Conservation (phyloP, 2,888 invertebrate genomes). For the Pandemis corylana region DNA sequence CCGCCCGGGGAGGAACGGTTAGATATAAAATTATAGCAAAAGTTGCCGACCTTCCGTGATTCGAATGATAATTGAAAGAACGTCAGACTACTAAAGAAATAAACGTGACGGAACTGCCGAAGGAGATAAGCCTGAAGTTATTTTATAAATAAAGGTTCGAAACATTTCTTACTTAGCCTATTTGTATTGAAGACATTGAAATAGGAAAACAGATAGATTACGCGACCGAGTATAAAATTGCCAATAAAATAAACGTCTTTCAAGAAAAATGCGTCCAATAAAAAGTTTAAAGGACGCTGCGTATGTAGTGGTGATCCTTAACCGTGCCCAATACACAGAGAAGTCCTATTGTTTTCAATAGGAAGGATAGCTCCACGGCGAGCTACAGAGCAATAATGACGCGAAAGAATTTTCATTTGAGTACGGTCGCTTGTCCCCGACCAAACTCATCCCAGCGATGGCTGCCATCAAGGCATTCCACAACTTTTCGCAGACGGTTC, state of each 20-base stretch:
- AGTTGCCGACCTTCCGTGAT: conserved; percentile 51
- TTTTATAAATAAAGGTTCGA: not conserved
- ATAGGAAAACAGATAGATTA: not conserved
- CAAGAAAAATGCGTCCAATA: conserved; percentile 29
- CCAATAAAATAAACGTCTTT: conserved; percentile 7
- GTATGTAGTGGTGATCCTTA: conserved; percentile 14
- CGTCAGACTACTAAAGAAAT: conserved; percentile 36
- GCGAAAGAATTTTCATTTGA: conserved; percentile 79
- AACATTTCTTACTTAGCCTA: not conserved
- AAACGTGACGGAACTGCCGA: conserved; percentile 32
- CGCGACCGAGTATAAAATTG: conserved; percentile 9
- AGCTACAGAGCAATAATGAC: conserved; percentile 72
- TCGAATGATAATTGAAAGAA: conserved; percentile 48
- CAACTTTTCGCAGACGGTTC: conserved; percentile 69
- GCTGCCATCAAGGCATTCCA: conserved; percentile 74
- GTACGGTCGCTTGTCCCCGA: conserved; percentile 60
- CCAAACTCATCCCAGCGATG: conserved; percentile 59
- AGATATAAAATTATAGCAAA: conserved; percentile 56
- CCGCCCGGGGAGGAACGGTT: conserved; percentile 49
- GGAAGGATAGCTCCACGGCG: conserved; percentile 55
- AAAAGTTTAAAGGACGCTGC: conserved; percentile 20
- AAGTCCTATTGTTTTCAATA: conserved; percentile 48
- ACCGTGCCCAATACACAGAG: not conserved
- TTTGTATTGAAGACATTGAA: not conserved
- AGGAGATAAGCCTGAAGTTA: not conserved